Evolutionary conservation across 2,797 vertebrate species (phyloP).

Genomic region (Cirrhinus molitorella): DNA sequence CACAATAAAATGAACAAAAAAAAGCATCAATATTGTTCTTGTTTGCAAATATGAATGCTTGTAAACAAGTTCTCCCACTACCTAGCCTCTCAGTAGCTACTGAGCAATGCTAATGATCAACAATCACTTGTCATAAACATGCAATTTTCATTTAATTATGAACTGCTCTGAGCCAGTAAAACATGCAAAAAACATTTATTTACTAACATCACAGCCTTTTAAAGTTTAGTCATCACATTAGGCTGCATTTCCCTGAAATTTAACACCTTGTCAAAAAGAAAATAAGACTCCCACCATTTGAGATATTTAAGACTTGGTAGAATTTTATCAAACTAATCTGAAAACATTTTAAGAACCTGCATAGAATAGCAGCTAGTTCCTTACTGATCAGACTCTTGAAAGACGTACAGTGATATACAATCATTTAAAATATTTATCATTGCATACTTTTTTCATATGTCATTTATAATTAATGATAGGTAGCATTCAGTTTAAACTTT

Average conservation of each 20-base stretch:
- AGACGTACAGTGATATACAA: neutral
- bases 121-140: neutral
- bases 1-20: neutral
- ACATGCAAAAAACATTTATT: neutral
- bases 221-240: neutral
- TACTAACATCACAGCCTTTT: neutral
- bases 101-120: neutral
- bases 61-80: neutral
- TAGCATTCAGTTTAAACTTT: neutral
- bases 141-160: neutral
- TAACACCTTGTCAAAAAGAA: neutral
- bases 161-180: neutral
- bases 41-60: neutral
- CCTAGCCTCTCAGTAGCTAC: neutral
- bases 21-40: neutral
- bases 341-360: neutral
- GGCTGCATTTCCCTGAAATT: neutral
- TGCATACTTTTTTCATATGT: too few species aligned
- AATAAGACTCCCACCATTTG: neutral
- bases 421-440: neutral
- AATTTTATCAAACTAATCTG: neutral
- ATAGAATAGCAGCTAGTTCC: neutral
- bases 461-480: neutral
- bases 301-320: neutral
- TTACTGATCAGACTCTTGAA: neutral